A percentile compares a stretch with the other conserved stretches of the same genome.
Conservation (phyloP, 2,888 invertebrate genomes). For the Heteromyza rotundicornis region DNA sequence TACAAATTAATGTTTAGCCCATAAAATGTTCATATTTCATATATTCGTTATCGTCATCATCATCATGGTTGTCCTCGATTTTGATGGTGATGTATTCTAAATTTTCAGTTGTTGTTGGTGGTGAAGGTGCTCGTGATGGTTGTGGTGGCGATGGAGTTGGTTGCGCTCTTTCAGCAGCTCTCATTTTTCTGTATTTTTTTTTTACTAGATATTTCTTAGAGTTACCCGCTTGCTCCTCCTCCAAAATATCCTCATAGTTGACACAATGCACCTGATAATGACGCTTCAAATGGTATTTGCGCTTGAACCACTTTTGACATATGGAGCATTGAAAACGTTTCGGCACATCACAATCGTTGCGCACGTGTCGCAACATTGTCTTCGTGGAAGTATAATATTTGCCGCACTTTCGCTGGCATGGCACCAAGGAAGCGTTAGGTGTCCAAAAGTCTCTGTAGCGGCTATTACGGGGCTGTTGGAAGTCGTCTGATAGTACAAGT, state of each 20-base stretch:
- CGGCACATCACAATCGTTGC: constrained; percentile 50
- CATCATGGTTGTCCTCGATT: neutral
- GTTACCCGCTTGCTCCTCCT: constrained; percentile 26
- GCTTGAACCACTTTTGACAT: constrained; percentile 46
- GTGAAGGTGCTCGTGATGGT: neutral
- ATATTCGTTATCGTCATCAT: no score
- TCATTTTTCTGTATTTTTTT: neutral
- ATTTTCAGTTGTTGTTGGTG: neutral
- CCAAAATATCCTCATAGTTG: constrained; percentile 40
- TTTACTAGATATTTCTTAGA: no score
- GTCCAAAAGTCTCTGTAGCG: no score
- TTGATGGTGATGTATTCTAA: constrained; percentile 12
- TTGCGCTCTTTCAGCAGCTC: neutral
- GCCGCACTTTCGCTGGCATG: constrained; percentile 61
- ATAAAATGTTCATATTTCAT: no score
- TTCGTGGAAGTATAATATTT: constrained; percentile 56
- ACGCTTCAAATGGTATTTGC: constrained; percentile 47
- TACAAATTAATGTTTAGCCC: no score
- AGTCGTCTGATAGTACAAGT: neutral
- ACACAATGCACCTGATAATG: constrained; percentile 53
- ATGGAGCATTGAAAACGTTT: constrained; percentile 51
- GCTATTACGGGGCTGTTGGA: no score
- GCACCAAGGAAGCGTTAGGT: constrained; percentile 29
- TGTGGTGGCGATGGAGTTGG: neutral
- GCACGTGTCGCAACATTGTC: constrained; percentile 50